A percentile compares a stretch with the other conserved stretches of the same genome.
Conservation (phyloP, 2,888 invertebrate genomes). For the Cantharis nigra region DNA sequence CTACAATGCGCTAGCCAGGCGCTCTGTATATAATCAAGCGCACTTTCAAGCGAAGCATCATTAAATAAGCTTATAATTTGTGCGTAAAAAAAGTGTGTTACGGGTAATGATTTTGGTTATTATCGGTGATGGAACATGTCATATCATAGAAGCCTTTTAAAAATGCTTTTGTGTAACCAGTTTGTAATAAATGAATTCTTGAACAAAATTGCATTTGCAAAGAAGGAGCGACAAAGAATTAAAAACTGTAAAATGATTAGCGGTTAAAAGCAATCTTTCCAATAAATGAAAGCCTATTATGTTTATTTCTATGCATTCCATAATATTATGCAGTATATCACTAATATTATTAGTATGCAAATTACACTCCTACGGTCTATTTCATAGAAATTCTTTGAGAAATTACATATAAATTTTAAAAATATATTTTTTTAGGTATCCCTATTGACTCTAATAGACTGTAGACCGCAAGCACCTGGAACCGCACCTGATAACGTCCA, state of each 20-base stretch:
- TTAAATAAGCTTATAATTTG: neutral
- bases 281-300: neutral
- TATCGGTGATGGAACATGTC: neutral
- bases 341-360: neutral
- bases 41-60: neutral
- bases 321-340: neutral
- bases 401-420: neutral
- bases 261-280: neutral
- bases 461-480: slow-evolving; percentile 1
- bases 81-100: neutral
- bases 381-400: neutral
- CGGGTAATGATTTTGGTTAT: neutral
- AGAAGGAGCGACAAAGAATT: neutral
- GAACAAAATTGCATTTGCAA: neutral
- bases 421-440: slow-evolving; percentile 6
- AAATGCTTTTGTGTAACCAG: neutral
- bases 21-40: neutral
- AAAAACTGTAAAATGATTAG: neutral
- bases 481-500: slow-evolving; percentile 1
- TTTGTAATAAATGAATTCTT: neutral
- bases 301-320: neutral
- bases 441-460: neutral
- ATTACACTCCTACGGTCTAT: neutral
- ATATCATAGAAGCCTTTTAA: neutral
- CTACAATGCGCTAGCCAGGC: neutral